These are phyloP conservation scores for Myotis lucifugus DNA, from an alignment of 2,113 vertebrate genomes.

Conservation along the genomic window DNA sequence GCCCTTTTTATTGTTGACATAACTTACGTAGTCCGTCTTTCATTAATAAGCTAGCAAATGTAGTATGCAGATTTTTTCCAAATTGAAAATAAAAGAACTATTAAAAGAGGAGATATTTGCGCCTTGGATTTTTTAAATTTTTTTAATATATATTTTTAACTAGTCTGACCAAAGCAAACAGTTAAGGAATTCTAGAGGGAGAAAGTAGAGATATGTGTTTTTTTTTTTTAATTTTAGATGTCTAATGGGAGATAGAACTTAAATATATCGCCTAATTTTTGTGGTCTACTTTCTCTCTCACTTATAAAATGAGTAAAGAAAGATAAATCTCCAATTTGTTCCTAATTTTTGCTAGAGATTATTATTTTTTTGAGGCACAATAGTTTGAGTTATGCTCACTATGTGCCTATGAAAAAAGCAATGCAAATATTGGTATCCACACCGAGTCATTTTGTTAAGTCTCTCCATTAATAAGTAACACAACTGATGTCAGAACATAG, in stretches of 20 bases:
- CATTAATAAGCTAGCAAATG: background rate
- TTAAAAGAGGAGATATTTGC: background rate
- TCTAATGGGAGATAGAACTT: background rate
- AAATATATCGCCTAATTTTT: slow-evolving; percentile 42
- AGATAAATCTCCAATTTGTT: background rate
- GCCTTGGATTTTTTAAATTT: background rate
- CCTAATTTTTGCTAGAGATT: background rate
- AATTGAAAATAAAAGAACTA: background rate
- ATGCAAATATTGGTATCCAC: background rate
- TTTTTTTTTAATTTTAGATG: background rate
- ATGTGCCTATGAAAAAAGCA: background rate
- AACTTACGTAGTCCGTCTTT: background rate
- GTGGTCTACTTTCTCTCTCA: background rate
- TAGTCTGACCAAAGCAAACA: background rate
- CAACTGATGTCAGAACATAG: background rate
- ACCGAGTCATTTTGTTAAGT: background rate
- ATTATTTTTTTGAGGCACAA: background rate
- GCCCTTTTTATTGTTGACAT: background rate
- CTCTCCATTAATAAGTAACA: background rate
- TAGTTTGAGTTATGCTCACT: background rate
- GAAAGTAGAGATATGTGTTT: background rate
- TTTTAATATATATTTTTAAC: no score
- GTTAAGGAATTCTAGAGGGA: background rate
- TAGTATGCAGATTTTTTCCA: background rate
- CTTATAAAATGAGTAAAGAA: background rate